Base-by-base conservation (phyloP, 2,888 invertebrate species). In the Liodrosophila aerea region DNA sequence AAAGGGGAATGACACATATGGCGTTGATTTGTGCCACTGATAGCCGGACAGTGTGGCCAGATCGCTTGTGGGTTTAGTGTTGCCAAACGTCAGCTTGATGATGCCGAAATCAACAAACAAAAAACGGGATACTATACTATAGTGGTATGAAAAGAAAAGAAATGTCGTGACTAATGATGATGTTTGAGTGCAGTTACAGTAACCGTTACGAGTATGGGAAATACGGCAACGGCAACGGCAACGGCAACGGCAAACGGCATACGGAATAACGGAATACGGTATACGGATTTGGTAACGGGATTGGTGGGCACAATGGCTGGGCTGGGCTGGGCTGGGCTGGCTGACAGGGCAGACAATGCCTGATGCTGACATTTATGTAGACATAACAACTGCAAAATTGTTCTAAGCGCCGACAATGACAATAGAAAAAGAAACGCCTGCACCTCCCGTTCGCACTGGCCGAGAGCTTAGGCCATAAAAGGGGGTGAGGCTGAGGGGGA, bases 301-400 rank as follows among this genome's bases (percentile, higher is more conserved):
- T 45, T 52, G 46, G 41, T 40, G 52, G 47, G 64, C 57, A 73
- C 73, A 76, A 58, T 65, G 65, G 62, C n/a, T n/a, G n/a, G n/a
- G n/a, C n/a, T n/a, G n/a, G n/a, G n/a, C n/a, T n/a, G n/a, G n/a
- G n/a, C n/a, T n/a, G n/a, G n/a, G n/a, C n/a, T n/a, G n/a, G n/a
- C 33, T 66, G 73, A 71, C 59, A 62, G 60, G 41, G 33, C 64
- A 76, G 69, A 83, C 82, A 75, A 85, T 78, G 76, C 71, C 76
- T 78, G 80, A 75, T 85, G 83, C 71, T 82, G 80, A 78, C 80
- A 85, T 70, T 83, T 78, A 76, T 81, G 85, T 78, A 73, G 68
- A 64, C 75, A 72, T 75, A 68, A 65, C 71, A 82, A 72, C 67
- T 65, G 65, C 62, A 63, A 73, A 64, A 73, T 65, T 69, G 73